Conservation (phyloP, 1,140 invertebrate genomes). For the Pygmarrhopalites habei region DNA sequence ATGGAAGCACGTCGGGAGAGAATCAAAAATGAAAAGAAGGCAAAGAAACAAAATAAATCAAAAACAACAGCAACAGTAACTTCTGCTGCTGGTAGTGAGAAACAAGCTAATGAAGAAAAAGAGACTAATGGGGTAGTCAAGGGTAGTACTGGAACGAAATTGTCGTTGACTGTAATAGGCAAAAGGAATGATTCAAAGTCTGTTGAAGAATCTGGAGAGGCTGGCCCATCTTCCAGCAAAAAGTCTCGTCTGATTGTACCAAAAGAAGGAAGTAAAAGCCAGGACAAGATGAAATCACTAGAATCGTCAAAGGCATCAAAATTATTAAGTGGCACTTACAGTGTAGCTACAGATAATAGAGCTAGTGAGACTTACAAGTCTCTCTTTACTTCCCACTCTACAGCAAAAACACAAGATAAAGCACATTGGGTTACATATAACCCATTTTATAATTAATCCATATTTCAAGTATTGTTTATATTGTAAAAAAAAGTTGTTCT, state of each 20-base stretch:
- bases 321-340: slow-evolving; percentile 72
- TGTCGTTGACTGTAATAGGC: background rate
- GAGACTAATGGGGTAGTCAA: background rate
- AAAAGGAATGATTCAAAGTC: background rate
- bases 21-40: slow-evolving; percentile 64
- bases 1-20: slow-evolving; percentile 56
- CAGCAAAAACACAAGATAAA: slow-evolving; percentile 72
- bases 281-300: slow-evolving; percentile 36
- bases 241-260: background rate
- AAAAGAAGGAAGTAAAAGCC: background rate
- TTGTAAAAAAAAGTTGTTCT: too few relatives aligned
- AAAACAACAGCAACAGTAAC: slow-evolving; percentile 7
- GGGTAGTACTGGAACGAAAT: too few relatives aligned
- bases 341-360: slow-evolving; percentile 84
- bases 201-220: background rate
- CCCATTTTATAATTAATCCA: slow-evolving; percentile 35
- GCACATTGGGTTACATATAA: slow-evolving; percentile 76
- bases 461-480: background rate
- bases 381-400: slow-evolving; percentile 82
- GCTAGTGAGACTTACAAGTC: slow-evolving; percentile 88
- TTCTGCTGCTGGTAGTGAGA: background rate
- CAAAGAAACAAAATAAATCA: slow-evolving; percentile 46
- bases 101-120: background rate
- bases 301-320: slow-evolving; percentile 53
- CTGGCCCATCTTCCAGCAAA: slow-evolving; percentile 3